Percentiles rank a stretch among this genome's conserved stretches.
phyloP scores from a whole-genome alignment of 37 sponge, comb jelly and placozoan species.

The Hexactinellida sp. region DNA sequence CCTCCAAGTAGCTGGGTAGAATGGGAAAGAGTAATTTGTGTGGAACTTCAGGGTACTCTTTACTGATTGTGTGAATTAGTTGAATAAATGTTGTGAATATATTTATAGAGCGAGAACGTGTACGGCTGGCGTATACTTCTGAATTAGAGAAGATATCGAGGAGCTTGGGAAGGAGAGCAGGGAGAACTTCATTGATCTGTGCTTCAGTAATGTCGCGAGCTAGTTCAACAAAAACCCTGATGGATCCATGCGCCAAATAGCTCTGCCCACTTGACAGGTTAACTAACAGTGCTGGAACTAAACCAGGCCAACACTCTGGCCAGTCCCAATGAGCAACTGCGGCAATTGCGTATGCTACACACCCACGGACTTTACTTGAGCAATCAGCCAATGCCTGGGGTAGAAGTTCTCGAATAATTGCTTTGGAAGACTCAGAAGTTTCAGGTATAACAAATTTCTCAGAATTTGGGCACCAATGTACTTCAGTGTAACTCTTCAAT shows the following conservation, averaged over 20 bases:
- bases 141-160: neutral
- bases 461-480: conserved; percentile 36
- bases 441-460: conserved; percentile 47
- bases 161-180: neutral
- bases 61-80: conserved; percentile 23
- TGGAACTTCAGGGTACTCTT: conserved; percentile 25
- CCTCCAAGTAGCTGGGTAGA: conserved; percentile 18
- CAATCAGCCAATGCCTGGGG: conserved; percentile 26
- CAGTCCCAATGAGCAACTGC: conserved; percentile 61
- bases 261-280: conserved; percentile 29
- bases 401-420: conserved; percentile 30
- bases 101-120: conserved; percentile 36
- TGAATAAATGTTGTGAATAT: conserved; percentile 33
- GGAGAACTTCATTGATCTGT: neutral
- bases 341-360: conserved; percentile 59
- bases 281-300: conserved; percentile 36
- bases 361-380: conserved; percentile 43
- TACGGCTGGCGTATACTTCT: conserved; percentile 32
- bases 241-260: conserved; percentile 45
- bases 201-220: neutral
- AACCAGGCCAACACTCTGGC: conserved; percentile 61
- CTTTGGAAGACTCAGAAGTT: conserved; percentile 25
- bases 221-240: conserved; percentile 51
- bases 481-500: conserved; percentile 60
- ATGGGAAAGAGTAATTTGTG: conserved; percentile 22